Base-by-base conservation (phyloP, 2,113 vertebrate species). In the Nyctibius bracteatus region DNA sequence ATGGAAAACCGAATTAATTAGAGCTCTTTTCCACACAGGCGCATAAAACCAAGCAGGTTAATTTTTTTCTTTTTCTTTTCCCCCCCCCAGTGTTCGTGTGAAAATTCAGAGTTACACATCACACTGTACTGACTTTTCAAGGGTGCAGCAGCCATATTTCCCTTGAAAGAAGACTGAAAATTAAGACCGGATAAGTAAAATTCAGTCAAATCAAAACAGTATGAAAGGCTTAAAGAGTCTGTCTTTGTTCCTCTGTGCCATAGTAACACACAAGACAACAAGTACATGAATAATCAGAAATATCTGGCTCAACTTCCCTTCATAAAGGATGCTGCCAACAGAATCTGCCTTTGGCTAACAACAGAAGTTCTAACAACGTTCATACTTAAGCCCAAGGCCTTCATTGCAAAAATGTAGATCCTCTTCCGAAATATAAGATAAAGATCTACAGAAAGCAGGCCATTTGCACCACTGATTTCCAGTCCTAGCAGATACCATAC, bases 381-480 rank as follows among this genome's bases (percentile, higher is more conserved):
- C 23, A 65, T 6, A 25, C 17, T 24, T 3, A 30, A 30, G 17
- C 6, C 43, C 6, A 43, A 67, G 24, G 52, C 25, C 49, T 59
- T 24, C 10, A 21, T 1, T 37, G 18, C 37, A 54, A 49, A 92
- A 79, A 73, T 1, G 10, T 0, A 52, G 16, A 49, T 10, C 6
- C 24, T 44, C 22, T 58, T 67, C 54, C 67, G n/a, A 68, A 63
- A 62, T 2, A 7, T 12, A 52, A 51, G 39, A 46, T 14, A 55
- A 88, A 66, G 2, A 27, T 2, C 15, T 11, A 43, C 10, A 39
- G 18, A 81, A 62, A 65, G 35, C 37, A 62, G 11, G 23, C 25
- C 2, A 2, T 22, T 5, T 46, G 30, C 39, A 62, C 18, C 15
- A 30, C 58, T 25, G 30, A 31, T 21, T 67, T 72, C 33, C 27